phyloP scores from a whole-genome alignment of 1,140 invertebrate genomes.

The Hylaeus anthracinus region DNA sequence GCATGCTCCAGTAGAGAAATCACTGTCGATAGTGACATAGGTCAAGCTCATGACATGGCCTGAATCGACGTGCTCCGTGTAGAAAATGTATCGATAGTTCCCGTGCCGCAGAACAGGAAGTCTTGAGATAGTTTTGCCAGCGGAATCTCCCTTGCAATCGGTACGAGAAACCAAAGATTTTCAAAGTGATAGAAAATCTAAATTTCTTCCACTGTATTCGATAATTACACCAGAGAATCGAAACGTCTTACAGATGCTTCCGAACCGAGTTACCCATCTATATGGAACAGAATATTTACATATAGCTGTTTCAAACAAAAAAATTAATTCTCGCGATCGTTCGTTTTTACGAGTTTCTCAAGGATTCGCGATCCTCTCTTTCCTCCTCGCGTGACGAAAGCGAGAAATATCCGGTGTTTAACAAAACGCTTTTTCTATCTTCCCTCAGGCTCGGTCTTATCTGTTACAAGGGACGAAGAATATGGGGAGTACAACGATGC shows the following conservation, averaged over 20 bases:
- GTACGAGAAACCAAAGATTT: neutral
- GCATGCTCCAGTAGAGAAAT: constrained; percentile 27
- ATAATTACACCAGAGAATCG: too few relatives aligned
- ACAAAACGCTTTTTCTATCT: constrained; percentile 32
- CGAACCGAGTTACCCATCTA: too few relatives aligned
- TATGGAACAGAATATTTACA: too few relatives aligned
- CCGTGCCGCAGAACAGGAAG: neutral
- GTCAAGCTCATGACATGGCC: constrained; percentile 61
- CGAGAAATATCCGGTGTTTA: neutral
- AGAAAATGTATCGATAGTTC: constrained; percentile 15
- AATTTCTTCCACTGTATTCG: too few relatives aligned
- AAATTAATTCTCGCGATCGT: too few relatives aligned
- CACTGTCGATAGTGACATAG: constrained; percentile 66
- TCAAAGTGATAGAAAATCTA: neutral
- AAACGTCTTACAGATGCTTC: too few relatives aligned
- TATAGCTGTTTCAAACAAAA: too few relatives aligned
- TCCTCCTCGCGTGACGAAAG: neutral
- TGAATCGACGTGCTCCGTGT: constrained; percentile 23
- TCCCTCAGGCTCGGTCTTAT: constrained; percentile 4
- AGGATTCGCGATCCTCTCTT: neutral
- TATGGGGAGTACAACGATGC: constrained; percentile 22
- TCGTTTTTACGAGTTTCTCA: neutral
- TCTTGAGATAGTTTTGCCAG: neutral
- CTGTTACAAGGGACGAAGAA: constrained; percentile 10
- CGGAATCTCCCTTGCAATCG: neutral